A percentile compares a stretch with the other conserved stretches of the same genome.
Conservation (phyloP, 2,797 vertebrate genomes). For the Chrosomus eos region DNA sequence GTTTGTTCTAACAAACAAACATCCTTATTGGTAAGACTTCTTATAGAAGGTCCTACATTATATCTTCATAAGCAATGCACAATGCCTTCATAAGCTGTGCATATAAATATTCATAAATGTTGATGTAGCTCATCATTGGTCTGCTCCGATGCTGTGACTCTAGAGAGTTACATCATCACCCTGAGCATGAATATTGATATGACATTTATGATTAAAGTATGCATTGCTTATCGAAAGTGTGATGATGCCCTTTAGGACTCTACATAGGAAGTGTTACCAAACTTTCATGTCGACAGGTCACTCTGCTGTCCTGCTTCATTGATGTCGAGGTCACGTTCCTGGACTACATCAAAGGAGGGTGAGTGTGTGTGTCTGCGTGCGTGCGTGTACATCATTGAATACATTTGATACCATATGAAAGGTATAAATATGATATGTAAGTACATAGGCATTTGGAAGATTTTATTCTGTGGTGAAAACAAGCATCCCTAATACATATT, state of each 20-base stretch:
- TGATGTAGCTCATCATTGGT: slow-evolving; percentile 28
- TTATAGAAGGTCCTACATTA: slow-evolving; percentile 60
- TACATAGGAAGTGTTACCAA: slow-evolving; percentile 60
- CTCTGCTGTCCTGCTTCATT: slow-evolving; percentile 95
- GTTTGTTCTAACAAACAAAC: slow-evolving; percentile 50
- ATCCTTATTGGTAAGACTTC: slow-evolving; percentile 61
- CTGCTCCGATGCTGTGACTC: background rate
- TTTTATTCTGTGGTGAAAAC: background rate
- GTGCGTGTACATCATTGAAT: background rate
- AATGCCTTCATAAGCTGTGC: slow-evolving; percentile 51
- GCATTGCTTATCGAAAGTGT: slow-evolving; percentile 57
- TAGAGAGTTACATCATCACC: slow-evolving; percentile 29
- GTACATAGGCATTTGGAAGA: too few relatives aligned
- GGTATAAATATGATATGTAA: background rate
- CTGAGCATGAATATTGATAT: slow-evolving; percentile 54
- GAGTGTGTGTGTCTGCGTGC: slow-evolving; percentile 66
- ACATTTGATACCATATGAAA: background rate
- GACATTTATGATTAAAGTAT: slow-evolving; percentile 54
- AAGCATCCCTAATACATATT: background rate
- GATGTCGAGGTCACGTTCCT: slow-evolving; percentile 97
- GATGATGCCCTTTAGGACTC: slow-evolving; percentile 48
- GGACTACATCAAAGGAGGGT: slow-evolving; percentile 99
- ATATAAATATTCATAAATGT: slow-evolving; percentile 53
- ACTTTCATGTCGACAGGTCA: slow-evolving; percentile 83
- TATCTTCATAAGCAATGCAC: slow-evolving; percentile 62